These are phyloP conservation scores for Eueides isabella DNA, from an alignment of 1,140 invertebrate species.

Conservation along the genomic window DNA sequence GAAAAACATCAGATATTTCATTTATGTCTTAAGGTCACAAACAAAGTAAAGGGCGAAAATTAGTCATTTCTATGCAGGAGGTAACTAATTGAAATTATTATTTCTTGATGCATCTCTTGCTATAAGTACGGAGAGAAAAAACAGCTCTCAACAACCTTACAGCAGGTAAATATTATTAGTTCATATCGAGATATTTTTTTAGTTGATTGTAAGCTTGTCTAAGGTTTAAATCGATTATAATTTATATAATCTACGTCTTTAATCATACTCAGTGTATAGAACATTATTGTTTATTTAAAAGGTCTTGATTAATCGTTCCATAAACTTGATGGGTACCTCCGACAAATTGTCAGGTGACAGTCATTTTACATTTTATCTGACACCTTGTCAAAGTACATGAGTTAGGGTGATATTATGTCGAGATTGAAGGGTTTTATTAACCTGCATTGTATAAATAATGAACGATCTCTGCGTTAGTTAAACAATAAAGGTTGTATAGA, in stretches of 20 bases:
- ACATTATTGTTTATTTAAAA: neutral
- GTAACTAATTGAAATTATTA: neutral
- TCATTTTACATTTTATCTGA: slow-evolving; percentile 12
- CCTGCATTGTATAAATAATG: neutral
- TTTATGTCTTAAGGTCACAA: too few relatives aligned
- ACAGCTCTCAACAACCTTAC: too few relatives aligned
- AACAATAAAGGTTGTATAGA: too few relatives aligned
- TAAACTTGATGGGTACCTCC: neutral
- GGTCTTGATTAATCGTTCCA: neutral
- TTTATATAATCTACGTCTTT: neutral
- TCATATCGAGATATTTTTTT: too few relatives aligned
- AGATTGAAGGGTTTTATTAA: neutral
- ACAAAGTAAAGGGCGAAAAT: too few relatives aligned
- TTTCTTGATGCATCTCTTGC: neutral
- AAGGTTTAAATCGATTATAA: too few relatives aligned
- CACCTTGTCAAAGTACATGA: neutral
- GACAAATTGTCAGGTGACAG: slow-evolving; percentile 22
- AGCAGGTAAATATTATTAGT: too few relatives aligned
- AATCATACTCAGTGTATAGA: neutral
- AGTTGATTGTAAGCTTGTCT: too few relatives aligned
- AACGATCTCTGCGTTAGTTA: neutral
- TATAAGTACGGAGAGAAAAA: too few relatives aligned
- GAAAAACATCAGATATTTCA: too few relatives aligned
- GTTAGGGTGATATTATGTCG: neutral
- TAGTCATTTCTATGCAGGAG: neutral